Base-by-base conservation (phyloP, 2,888 invertebrate species). In the Blastobasis adustella region DNA sequence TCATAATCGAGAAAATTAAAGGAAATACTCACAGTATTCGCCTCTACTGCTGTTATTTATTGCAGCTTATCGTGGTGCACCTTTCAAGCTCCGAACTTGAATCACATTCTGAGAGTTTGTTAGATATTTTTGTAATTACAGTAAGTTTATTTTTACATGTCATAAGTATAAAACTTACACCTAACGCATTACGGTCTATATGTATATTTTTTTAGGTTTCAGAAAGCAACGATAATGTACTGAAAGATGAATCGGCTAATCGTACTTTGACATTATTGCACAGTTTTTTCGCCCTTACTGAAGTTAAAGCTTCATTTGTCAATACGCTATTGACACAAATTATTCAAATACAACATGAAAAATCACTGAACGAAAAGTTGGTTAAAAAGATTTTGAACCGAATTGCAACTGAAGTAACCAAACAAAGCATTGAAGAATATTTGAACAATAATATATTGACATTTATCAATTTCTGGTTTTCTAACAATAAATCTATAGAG, bases 201-300 rank as follows among this genome's bases (percentile, higher is more conserved):
- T 41, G 41, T 8, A 41, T 41, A 8, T 41, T 74, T 73, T 71
- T 80, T 69, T 65, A 89, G 80, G 79, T 85, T 38, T 66, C 82
- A 37, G 69, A 76, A 40, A 63, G 74, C 47, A 76, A 73, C 43
- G 77, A 82, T 51, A 73, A 82, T 42, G 78, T 90, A 61, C 61
- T 84, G 48, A 79, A 82, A 55, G 92, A 93, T 63, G 93, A 94
- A 73, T 78, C 79, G 1, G 75, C 80, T 0, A 91, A 91, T 56
- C 81, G 91, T 65, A 90, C 90, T 1, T 76, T 89, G 0, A 90
- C 91, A 44, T 87, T 91, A 6, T 73, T 93, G 10, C 90, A 92
- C 48, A 84, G 87, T 39, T 85, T 91, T 55, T 79, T 86, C 10
- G 79, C 89, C 8, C 66, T 93, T 5, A 88, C 91, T 37, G 82